Base-by-base conservation (phyloP, 2,888 invertebrate genomes). In the Hydrotaea cyrtoneurina region DNA sequence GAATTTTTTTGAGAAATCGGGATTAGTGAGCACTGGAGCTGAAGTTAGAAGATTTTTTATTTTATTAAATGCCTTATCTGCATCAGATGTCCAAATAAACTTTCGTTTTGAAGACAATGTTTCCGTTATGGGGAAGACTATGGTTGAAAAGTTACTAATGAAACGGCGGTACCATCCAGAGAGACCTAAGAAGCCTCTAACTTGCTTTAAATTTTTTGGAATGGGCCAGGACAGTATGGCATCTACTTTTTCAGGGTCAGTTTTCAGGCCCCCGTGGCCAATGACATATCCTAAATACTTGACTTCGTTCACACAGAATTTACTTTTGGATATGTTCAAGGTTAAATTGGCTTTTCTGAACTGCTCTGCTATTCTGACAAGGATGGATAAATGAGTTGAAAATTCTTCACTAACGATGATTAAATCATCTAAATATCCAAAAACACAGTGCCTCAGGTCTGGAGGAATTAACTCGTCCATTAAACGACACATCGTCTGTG, bases 121-220 rank as follows among this genome's bases (percentile, higher is more conserved):
- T n/a, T n/a, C n/a, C n/a, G n/a, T n/a, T n/a, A n/a, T n/a, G n/a
- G n/a, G n/a, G n/a, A n/a, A n/a, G n/a, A n/a, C n/a, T n/a, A n/a
- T n/a, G n/a, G n/a, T n/a, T n/a, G n/a, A n/a, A n/a, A n/a, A n/a
- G n/a, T n/a, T n/a, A n/a, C n/a, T n/a, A n/a, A n/a, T n/a, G n/a
- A n/a, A n/a, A n/a, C n/a, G n/a, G n/a, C n/a, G n/a, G n/a, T n/a
- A n/a, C n/a, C n/a, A n/a, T n/a, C n/a, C n/a, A n/a, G n/a, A n/a
- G n/a, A n/a, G n/a, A n/a, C 87, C 86, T 23, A 88, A 62, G 62
- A 88, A 86, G 23, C 86, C 80, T 3, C 86, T 36, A 0, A 87
- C 86, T 23, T 87, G 86, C 57, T 85, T 86, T 10, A 78, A 11
- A 1, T 77, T 79, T 46, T 80, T 86, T n/a, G 87, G 87, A 7